Conservation (phyloP, 2,113 vertebrate species). For the Ailuropoda melanoleuca region DNA sequence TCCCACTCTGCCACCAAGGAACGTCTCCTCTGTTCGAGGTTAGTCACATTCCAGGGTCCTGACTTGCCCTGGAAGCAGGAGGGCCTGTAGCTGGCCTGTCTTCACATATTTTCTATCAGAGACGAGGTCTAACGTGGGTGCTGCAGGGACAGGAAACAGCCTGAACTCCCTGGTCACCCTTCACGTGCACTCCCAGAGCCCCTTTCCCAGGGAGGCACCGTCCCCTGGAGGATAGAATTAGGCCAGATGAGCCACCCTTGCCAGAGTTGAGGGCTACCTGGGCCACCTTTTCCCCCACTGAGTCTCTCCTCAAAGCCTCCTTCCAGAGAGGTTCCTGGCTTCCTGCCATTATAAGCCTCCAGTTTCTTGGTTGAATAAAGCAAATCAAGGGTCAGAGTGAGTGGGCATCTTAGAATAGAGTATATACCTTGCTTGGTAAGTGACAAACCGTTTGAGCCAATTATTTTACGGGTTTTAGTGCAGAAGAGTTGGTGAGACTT, state of each 20-base stretch:
- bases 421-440: neutral
- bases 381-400: neutral
- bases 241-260: no score
- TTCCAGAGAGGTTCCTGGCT: neutral
- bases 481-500: neutral
- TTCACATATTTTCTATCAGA: neutral
- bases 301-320: neutral
- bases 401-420: neutral
- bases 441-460: neutral
- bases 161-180: neutral
- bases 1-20: neutral
- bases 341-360: neutral
- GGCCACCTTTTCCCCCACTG: neutral
- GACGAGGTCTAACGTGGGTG: neutral
- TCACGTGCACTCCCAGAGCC: neutral
- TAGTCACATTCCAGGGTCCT: neutral
- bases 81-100: neutral
- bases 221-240: neutral
- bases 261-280: neutral
- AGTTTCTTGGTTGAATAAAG: neutral
- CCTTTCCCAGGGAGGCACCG: neutral
- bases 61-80: neutral
- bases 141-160: neutral
- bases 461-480: neutral
- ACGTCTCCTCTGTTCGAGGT: neutral